Evolutionary conservation across 2,113 vertebrate species (phyloP).

Genomic region (Prolemur simus): DNA sequence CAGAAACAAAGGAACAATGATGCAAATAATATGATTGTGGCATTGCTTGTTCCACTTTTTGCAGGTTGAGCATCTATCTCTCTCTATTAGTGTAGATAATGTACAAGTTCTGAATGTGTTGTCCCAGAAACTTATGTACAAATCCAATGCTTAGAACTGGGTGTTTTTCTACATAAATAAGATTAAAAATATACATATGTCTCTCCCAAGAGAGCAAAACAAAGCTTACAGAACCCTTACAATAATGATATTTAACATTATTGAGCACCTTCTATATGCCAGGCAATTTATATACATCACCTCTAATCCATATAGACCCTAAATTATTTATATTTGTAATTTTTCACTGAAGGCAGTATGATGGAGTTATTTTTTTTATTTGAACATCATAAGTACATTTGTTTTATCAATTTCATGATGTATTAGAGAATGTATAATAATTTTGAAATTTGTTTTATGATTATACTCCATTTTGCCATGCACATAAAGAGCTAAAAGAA

Average conservation of each 20-base stretch:
- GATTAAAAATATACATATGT: neutral
- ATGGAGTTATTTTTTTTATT: neutral
- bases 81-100: neutral
- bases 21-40: fast-evolving
- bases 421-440: neutral
- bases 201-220: neutral
- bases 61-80: neutral
- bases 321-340: slow-evolving; percentile 12
- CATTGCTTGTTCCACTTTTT: neutral
- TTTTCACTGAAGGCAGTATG: neutral
- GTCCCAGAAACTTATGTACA: neutral
- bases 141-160: neutral
- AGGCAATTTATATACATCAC: neutral
- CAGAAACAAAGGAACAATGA: neutral
- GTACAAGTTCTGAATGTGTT: neutral
- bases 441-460: neutral
- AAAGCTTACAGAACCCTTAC: neutral
- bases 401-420: neutral
- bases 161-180: neutral
- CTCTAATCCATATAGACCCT: neutral
- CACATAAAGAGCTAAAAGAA: neutral
- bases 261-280: neutral
- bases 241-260: neutral
- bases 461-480: neutral
- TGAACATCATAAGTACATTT: neutral